Base-by-base conservation (phyloP, 2,113 vertebrate species). In the Petromus typicus region DNA sequence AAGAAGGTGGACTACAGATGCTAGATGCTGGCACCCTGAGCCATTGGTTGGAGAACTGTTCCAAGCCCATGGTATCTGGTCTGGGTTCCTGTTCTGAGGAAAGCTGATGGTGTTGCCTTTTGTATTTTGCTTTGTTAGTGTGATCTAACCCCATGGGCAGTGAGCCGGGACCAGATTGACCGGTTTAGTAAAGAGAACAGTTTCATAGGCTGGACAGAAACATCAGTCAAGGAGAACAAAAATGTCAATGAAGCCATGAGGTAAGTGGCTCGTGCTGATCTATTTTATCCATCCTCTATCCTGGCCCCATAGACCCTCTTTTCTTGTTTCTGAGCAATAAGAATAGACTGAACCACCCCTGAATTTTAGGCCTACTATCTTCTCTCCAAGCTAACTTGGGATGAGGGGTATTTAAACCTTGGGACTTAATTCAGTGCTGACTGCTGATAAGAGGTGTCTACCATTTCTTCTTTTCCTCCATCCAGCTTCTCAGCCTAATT, bases 141-240 rank as follows among this genome's bases (percentile, higher is more conserved):
- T 63, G 99, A 99, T 96, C 98, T 99, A 0, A 95, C 98, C 78
- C 98, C 98, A 0, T 98, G 99, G 98, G 98, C 98, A n/a, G 98
- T 99, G 93, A 98, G 96, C 7, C 97, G 98, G 67, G 99, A 99
- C 11, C 98, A 98, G 89, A 97, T 99, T 32, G 98, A 99, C 95
- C 97, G 63, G 32, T 99, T 99, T 98, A 99, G 99, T 96, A 98
- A 98, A 93, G 98, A 98, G 90, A 99, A 99, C 0, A 99, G 99
- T 78, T 99, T 99, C 97, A 97, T 97, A 10, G 98, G 99, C 0
- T 99, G 99, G 99, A 99, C 99, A 98, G 99, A 99, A 97, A 99
- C 98, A 0, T 99, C 99, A 0, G 99, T 99, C 85, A 99, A 99
- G 97, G 99, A 99, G 23, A 99, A 99, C 98, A 99, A 98, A 98